Conservation (phyloP, 2,888 invertebrate genomes). For the Caenorhabditis macrosperma region DNA sequence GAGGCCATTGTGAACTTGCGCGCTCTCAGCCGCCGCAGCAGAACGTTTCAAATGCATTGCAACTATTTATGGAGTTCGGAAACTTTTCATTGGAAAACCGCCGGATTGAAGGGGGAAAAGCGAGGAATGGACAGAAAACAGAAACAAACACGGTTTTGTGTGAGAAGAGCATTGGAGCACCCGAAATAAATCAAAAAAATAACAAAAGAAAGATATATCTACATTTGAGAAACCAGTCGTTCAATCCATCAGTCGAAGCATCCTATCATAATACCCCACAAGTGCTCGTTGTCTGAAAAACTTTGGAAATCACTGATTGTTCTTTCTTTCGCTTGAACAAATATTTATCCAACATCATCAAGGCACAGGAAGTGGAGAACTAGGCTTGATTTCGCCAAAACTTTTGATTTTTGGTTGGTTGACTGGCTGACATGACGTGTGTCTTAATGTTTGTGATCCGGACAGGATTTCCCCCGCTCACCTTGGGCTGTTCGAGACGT, state of each 20-base stretch:
- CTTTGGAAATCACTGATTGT: not conserved
- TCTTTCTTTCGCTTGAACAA: not conserved
- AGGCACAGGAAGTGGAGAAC: not conserved
- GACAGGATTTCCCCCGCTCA: conserved; percentile 32
- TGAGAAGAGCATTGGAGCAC: not conserved
- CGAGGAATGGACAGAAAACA: not conserved
- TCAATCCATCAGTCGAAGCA: conserved; percentile 38
- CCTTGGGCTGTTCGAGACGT: conserved; percentile 40
- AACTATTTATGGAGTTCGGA: conserved; percentile 17
- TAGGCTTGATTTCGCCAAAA: conserved; percentile 1
- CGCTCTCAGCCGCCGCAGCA: not conserved
- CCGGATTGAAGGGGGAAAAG: not conserved
- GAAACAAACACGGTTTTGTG: not conserved
- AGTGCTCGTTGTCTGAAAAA: conserved; percentile 46
- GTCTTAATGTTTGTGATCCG: conserved; percentile 37
- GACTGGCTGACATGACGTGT: conserved; percentile 33
- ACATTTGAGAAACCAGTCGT: not conserved
- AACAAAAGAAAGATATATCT: not conserved
- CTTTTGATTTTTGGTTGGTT: conserved; percentile 22
- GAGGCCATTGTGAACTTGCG: conserved; percentile 6
- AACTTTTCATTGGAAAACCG: not conserved
- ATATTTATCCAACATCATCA: conserved; percentile 25
- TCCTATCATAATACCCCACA: conserved; percentile 30
- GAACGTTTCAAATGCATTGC: too few relatives aligned
- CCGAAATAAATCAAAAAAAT: conserved; percentile 3